Percentiles rank a stretch among this genome's conserved stretches.
phyloP scores from a whole-genome alignment of 2,888 invertebrate species.

The Xanthia togata region DNA sequence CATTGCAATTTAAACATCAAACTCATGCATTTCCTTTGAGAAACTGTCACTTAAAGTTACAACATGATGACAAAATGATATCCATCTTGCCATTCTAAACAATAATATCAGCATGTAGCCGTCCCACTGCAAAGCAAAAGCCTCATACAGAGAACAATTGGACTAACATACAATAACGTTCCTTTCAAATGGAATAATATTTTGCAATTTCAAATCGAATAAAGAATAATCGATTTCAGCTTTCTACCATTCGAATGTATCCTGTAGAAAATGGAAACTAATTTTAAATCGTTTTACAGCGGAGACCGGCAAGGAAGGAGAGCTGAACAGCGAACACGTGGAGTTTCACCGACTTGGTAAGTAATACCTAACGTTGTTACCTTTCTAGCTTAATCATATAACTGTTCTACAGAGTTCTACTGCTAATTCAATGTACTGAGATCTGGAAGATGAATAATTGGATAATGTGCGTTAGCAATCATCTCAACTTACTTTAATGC shows the following conservation, averaged over 20 bases:
- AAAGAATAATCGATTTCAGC: constrained; percentile 6
- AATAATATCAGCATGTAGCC: not conserved
- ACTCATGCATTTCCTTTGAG: not conserved
- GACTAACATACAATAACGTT: not conserved
- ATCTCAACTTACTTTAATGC: not conserved
- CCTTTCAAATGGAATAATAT: constrained; percentile 6
- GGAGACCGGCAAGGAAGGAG: constrained; percentile 75
- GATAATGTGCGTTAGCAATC: not conserved
- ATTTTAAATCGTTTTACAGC: constrained; percentile 70
- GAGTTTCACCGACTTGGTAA: constrained; percentile 85
- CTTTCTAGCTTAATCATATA: constrained; percentile 11
- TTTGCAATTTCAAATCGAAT: constrained; percentile 30
- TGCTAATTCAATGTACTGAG: constrained; percentile 9
- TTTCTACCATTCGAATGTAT: constrained; percentile 15
- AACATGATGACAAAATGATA: not conserved
- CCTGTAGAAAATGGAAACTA: constrained; percentile 29
- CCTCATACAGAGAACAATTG: not conserved
- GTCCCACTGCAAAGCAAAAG: not conserved
- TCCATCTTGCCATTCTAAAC: not conserved
- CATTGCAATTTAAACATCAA: too few species aligned
- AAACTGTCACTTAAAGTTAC: too few species aligned
- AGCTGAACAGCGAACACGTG: constrained; percentile 78
- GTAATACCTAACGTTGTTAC: constrained; percentile 55
- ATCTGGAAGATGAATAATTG: constrained; percentile 14
- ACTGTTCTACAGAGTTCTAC: not conserved